Evolutionary conservation across 2,797 vertebrate species (phyloP), one percentile per base, ranked within the genome.

Genomic region (Cuculus canorus): DNA sequence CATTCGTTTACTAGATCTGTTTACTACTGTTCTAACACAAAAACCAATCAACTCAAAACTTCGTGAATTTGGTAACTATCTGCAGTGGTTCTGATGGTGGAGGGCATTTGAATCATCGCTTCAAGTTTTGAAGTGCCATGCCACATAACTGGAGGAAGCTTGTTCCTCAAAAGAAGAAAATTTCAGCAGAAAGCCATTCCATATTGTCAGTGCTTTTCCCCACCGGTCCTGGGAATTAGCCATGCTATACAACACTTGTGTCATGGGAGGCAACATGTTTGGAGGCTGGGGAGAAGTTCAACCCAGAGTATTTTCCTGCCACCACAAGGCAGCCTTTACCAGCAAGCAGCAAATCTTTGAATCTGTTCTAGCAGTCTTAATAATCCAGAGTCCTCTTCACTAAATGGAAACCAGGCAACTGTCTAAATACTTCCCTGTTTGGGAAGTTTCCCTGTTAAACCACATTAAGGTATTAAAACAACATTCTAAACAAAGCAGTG

Each of bases 1-100:
- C 81, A 94, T 96, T 96, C 93, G 80, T 82, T 96, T 88, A 90
- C 80, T 94, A 95, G 63, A 90, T 91, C 82, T 68, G 15, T 90
- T 90, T 66, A 68, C 86, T 81, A 86, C 82, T 95, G 82, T 95
- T 91, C 80, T 90, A 97, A 98, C 91, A 92, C 84, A 97, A 90
- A 93, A 84, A 0, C 53, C 56, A 94, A 96, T 95, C 1, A 5
- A 86, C 94, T 86, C 79, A 95, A 96, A 97, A 85, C 93, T 90
- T 52, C 56, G 17, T 82, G 66, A 72, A 82, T 92, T 83, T 33
- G 85, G 81, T 88, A 95, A 54, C 61, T 48, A 91, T 72, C 90
- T 88, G 9, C 91, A 96, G 92, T 75, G 57, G 75, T 93, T 92
- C 92, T 82, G 50, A 32, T 9, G 7, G 80, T 22, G 78, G 86